A percentile compares a stretch with the other conserved stretches of the same genome.
phyloP scores from a whole-genome alignment of 2,113 vertebrate species.

The Manacus vitellinus region DNA sequence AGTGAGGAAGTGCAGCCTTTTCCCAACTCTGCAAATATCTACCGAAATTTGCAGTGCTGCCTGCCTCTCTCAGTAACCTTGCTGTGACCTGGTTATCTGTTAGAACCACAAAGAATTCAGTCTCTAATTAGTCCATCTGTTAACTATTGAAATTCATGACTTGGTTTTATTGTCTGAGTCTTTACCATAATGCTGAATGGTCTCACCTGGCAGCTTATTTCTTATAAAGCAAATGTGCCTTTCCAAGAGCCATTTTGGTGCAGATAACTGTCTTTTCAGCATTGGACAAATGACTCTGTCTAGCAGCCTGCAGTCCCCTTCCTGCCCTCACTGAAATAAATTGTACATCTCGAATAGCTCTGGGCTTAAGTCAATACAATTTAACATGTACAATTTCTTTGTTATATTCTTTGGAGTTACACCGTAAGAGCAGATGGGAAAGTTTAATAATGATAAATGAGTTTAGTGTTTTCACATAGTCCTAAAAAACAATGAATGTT shows the following conservation, averaged over 20 bases:
- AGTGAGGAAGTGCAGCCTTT: slow-evolving; percentile 20
- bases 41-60: slow-evolving; percentile 8
- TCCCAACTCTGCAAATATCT: slow-evolving; percentile 9
- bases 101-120: slow-evolving; percentile 55
- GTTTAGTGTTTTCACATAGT: slow-evolving; percentile 21
- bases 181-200: slow-evolving; percentile 52
- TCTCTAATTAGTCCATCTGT: slow-evolving; percentile 69
- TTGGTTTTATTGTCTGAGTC: slow-evolving; percentile 50
- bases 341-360: slow-evolving; percentile 43
- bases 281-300: slow-evolving; percentile 53
- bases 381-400: slow-evolving; percentile 58
- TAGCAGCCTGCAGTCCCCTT: slow-evolving; percentile 53
- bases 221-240: slow-evolving; percentile 53
- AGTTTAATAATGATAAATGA: slow-evolving; percentile 60
- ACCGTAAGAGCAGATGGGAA: slow-evolving; percentile 24
- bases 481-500: slow-evolving; percentile 22
- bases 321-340: slow-evolving; percentile 50
- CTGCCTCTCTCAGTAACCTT: slow-evolving; percentile 47
- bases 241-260: slow-evolving; percentile 56
- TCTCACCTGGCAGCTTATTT: slow-evolving; percentile 64
- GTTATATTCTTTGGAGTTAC: slow-evolving; percentile 35
- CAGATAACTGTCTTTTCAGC: slow-evolving; percentile 56
- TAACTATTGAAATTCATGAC: slow-evolving; percentile 67
- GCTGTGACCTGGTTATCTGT: slow-evolving; percentile 64
- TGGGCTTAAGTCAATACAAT: slow-evolving; percentile 58